Conservation (phyloP, 92 coral and sea anemone genomes). For the Epizoanthus illoricatus region DNA sequence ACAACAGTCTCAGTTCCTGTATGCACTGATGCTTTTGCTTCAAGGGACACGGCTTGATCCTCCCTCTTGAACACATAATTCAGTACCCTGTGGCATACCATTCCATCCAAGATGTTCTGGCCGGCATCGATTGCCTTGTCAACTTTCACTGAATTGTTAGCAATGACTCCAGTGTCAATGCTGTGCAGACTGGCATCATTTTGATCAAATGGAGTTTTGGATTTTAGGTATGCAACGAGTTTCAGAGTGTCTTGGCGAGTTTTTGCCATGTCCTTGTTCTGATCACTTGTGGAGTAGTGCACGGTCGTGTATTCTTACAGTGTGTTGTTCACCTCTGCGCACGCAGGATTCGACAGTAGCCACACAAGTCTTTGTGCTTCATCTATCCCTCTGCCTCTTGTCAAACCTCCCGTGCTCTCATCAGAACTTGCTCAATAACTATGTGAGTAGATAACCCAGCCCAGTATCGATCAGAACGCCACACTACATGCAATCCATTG, state of each 20-base stretch:
- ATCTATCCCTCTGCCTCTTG: conserved; percentile 52
- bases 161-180: too few relatives aligned
- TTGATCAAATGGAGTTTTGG: neutral
- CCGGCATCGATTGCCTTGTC: conserved; percentile 4
- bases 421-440: conserved; percentile 47
- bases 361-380: conserved; percentile 48
- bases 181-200: neutral
- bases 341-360: conserved; percentile 51
- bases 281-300: neutral
- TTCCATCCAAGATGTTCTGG: conserved; percentile 9
- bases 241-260: neutral
- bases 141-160: neutral
- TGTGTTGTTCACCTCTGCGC: conserved; percentile 5
- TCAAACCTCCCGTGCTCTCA: conserved; percentile 59
- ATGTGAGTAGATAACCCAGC: conserved; percentile 58
- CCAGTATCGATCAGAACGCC: conserved; percentile 56
- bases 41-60: too few relatives aligned
- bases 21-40: too few relatives aligned
- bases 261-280: conserved; percentile 6
- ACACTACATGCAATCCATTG: conserved; percentile 39
- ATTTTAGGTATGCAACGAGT: neutral
- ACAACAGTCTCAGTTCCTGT: too few relatives aligned
- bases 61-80: conserved; percentile 1
- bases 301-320: neutral
- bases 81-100: neutral